phyloP scores from a whole-genome alignment of 92 coral and sea anemone genomes.

The Heteractis magnifica region DNA sequence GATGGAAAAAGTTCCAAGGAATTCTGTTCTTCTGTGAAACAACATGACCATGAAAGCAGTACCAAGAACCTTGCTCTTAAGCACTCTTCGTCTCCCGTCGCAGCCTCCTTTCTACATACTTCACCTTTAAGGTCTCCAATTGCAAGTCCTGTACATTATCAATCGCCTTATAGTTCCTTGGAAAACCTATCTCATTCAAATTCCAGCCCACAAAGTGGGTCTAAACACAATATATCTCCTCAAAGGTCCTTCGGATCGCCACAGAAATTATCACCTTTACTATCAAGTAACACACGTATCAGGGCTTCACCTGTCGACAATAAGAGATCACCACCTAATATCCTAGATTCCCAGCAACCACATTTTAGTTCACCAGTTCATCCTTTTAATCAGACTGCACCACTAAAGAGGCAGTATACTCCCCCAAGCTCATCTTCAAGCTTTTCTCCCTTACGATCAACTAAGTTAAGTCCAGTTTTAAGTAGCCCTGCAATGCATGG shows the following conservation, averaged over 20 bases:
- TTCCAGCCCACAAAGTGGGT: conserved; percentile 14
- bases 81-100: conserved; percentile 29
- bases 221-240: conserved; percentile 15
- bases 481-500: not conserved
- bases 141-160: conserved; percentile 19
- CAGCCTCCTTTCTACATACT: conserved; percentile 23
- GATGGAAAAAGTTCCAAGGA: not conserved
- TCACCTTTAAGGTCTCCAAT: conserved; percentile 17
- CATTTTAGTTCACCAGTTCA: conserved; percentile 22
- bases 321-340: conserved; percentile 27
- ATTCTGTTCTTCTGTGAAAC: not conserved
- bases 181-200: conserved; percentile 22
- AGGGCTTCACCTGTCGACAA: conserved; percentile 42
- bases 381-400: conserved; percentile 24
- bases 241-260: conserved; percentile 27
- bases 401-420: conserved; percentile 40
- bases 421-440: conserved; percentile 48
- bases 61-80: conserved; percentile 1
- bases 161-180: conserved; percentile 19
- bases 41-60: conserved; percentile 13
- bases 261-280: conserved; percentile 18
- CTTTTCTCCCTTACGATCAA: conserved; percentile 45
- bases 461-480: conserved; percentile 21
- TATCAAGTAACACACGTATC: conserved; percentile 9
- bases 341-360: not conserved